Percentiles rank a stretch among this genome's conserved stretches.
phyloP scores from a whole-genome alignment of 2,113 vertebrate genomes.

The Patagioenas fasciata region DNA sequence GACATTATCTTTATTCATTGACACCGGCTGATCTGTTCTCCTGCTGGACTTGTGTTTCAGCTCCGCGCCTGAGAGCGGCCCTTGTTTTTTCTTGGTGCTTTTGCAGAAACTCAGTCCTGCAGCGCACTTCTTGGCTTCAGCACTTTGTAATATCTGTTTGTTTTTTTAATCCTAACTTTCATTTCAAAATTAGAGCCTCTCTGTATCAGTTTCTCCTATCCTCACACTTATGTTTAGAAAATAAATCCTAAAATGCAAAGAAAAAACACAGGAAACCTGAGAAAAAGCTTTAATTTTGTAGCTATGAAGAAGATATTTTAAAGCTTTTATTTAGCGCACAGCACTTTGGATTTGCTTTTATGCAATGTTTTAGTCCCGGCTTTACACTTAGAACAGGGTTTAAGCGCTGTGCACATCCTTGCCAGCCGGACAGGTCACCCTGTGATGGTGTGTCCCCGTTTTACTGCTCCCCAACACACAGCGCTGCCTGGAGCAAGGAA shows the following conservation, averaged over 20 bases:
- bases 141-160: neutral
- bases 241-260: neutral
- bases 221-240: neutral
- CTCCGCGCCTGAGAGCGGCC: neutral
- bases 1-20: conserved; percentile 9
- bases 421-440: neutral
- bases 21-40: conserved; percentile 10
- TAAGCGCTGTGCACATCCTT: rapidly evolving
- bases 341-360: neutral
- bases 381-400: rapidly evolving
- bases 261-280: neutral
- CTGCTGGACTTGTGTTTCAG: neutral
- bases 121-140: neutral
- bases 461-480: neutral
- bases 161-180: neutral
- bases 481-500: rapidly evolving
- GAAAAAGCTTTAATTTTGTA: neutral
- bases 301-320: neutral
- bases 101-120: neutral
- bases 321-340: neutral
- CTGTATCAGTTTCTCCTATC: neutral
- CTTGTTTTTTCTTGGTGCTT: neutral
- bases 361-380: neutral
- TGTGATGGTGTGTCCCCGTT: rapidly evolving
- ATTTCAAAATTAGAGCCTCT: neutral